Conservation (phyloP, 2,888 invertebrate species). For the Megaustenia siamemsis region DNA sequence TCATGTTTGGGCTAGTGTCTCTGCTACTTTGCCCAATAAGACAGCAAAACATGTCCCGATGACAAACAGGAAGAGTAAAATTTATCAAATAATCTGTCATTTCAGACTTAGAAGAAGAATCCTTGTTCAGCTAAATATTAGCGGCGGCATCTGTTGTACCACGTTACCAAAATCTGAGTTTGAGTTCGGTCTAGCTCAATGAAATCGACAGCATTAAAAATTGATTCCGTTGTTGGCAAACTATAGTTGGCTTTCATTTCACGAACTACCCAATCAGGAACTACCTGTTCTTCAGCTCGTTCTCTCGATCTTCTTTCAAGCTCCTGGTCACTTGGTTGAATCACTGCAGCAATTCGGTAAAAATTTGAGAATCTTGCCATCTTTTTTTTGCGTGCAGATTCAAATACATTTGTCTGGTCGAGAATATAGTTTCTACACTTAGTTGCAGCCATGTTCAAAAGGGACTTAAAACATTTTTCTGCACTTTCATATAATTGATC, state of each 20-base stretch:
- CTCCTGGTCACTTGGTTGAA: slow-evolving; percentile 92
- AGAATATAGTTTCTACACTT: slow-evolving; percentile 90
- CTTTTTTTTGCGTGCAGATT: slow-evolving; percentile 95
- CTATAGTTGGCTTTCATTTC: slow-evolving; percentile 96
- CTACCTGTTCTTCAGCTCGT: slow-evolving; percentile 88
- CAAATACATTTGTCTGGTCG: slow-evolving; percentile 98
- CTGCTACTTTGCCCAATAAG: no score
- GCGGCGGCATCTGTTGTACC: no score
- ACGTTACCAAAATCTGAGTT: slow-evolving; percentile 87
- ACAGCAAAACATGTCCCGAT: no score
- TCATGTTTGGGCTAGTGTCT: no score
- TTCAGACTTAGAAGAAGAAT: no score
- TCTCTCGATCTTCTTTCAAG: slow-evolving; percentile 88
- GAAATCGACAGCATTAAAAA: slow-evolving; percentile 88
- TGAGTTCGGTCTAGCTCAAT: slow-evolving; percentile 85
- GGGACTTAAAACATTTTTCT: slow-evolving; percentile 87
- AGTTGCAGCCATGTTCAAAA: slow-evolving; percentile 89
- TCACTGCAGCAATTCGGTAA: slow-evolving; percentile 92
- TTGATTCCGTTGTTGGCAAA: slow-evolving; percentile 87
- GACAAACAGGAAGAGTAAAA: no score
- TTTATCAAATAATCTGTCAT: no score
- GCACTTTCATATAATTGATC: slow-evolving; percentile 91
- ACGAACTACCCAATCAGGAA: slow-evolving; percentile 92
- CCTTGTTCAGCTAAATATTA: no score
- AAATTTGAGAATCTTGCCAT: slow-evolving; percentile 94